Conservation (phyloP, 1,140 invertebrate genomes). For the Melanaphis sacchari region DNA sequence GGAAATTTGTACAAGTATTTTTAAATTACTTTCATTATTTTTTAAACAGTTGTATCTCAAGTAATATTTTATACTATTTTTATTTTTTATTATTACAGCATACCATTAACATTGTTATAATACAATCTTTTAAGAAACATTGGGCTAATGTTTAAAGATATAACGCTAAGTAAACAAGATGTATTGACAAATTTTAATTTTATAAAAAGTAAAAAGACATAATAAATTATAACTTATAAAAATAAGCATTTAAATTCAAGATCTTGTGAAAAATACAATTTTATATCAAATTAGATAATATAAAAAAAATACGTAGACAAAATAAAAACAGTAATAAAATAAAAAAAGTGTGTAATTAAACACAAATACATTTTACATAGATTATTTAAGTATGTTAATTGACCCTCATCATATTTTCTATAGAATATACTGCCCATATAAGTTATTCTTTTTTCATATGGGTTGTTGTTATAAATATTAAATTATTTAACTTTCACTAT, state of each 20-base stretch:
- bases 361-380: neutral
- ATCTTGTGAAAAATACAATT: neutral
- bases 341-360: neutral
- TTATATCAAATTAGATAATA: neutral
- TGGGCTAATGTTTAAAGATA: neutral
- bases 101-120: neutral
- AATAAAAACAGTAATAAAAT: neutral
- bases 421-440: neutral
- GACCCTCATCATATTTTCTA: slow-evolving; percentile 18
- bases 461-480: neutral
- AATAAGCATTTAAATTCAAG: neutral
- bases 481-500: slow-evolving; percentile 44
- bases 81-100: neutral
- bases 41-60: neutral
- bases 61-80: neutral
- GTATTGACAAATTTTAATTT: neutral
- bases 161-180: neutral
- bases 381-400: slow-evolving; percentile 15
- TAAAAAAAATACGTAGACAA: neutral
- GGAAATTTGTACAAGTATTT: neutral
- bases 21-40: neutral
- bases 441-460: neutral
- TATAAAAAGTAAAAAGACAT: neutral
- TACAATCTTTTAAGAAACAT: neutral
- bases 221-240: neutral